phyloP scores from a whole-genome alignment of 2,113 vertebrate genomes.

The Paradoxurus hermaphroditus region DNA sequence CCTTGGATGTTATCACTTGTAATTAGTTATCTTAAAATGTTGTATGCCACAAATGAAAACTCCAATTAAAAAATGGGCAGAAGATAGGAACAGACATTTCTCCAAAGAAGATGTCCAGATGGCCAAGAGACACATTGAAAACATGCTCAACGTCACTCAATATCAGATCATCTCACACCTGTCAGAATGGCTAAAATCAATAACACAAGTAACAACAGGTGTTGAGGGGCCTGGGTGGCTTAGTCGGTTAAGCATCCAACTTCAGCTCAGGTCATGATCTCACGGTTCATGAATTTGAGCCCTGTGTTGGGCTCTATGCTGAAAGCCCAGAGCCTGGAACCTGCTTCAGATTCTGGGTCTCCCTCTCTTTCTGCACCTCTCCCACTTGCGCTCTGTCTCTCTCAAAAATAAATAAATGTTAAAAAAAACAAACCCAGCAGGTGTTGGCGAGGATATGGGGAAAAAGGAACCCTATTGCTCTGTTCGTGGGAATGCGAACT shows the following conservation, averaged over 20 bases:
- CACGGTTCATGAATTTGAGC: too few species aligned
- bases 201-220: neutral
- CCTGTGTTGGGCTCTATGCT: too few species aligned
- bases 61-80: neutral
- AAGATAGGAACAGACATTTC: neutral
- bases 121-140: neutral
- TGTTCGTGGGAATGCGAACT: neutral
- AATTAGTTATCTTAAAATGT: neutral
- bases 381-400: too few species aligned
- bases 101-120: neutral
- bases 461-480: neutral
- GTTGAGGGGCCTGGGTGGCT: too few species aligned
- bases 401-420: too few species aligned
- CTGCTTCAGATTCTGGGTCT: too few species aligned
- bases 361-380: too few species aligned
- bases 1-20: neutral
- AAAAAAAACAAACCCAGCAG: too few species aligned
- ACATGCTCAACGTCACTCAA: neutral
- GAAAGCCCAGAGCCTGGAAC: too few species aligned
- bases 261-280: too few species aligned
- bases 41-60: neutral
- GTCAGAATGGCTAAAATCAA: neutral
- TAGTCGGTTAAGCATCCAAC: too few species aligned
- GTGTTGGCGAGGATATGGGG: neutral
- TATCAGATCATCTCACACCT: neutral